Conservation (phyloP, 2,797 vertebrate species). For the Neosilurus hyrtlii region DNA sequence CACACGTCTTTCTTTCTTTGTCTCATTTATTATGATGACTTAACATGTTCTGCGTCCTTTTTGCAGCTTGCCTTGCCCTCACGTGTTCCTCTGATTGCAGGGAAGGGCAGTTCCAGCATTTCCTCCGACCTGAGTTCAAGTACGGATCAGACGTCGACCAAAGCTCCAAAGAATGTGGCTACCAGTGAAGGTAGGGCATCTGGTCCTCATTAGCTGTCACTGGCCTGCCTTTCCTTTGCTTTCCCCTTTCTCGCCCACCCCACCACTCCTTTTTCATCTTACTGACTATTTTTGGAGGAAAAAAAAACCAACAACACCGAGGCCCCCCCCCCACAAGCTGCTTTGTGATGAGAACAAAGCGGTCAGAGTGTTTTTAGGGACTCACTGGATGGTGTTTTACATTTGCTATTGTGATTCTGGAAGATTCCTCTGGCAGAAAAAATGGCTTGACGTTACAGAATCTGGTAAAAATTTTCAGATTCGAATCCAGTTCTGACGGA, state of each 20-base stretch:
- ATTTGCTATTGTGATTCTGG: not conserved
- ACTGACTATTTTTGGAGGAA: conserved; percentile 58
- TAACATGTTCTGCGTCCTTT: conserved; percentile 10
- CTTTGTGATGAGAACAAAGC: conserved; percentile 54
- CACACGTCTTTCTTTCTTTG: not conserved
- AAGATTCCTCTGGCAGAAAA: not conserved
- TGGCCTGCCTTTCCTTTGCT: conserved; percentile 24
- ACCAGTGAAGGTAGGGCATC: conserved; percentile 86
- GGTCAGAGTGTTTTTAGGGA: conserved; percentile 18
- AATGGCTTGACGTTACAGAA: not conserved
- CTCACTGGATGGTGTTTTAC: not conserved
- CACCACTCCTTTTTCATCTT: conserved; percentile 39
- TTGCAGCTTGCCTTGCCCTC: conserved; percentile 40
- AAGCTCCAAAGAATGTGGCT: conserved; percentile 86
- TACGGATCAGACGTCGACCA: conserved; percentile 87
- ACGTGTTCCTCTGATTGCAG: conserved; percentile 67
- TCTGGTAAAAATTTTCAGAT: not conserved
- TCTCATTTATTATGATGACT: conserved; percentile 18
- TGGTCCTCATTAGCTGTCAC: conserved; percentile 66
- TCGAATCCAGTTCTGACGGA: not conserved
- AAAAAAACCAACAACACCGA: conserved; percentile 11
- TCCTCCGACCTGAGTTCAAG: conserved; percentile 92
- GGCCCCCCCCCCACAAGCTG: conserved; percentile 23
- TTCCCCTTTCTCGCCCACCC: not conserved
- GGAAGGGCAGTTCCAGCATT: conserved; percentile 92